Evolutionary conservation across 2,113 vertebrate genomes (phyloP), one percentile per base, ranked within the genome.

Genomic region (Saccopteryx bilineata): DNA sequence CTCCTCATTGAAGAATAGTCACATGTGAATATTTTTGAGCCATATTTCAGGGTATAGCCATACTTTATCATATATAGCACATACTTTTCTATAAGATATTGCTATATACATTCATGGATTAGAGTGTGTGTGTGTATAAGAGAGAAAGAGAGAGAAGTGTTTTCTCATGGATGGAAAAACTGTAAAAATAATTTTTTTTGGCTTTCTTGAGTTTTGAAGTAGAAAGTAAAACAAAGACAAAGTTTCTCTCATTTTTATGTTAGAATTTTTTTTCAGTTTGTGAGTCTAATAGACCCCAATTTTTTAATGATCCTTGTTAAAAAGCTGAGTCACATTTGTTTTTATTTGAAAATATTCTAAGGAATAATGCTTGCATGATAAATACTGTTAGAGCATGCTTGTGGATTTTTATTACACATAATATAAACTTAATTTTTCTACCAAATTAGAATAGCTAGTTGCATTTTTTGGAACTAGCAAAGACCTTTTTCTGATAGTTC

Each of bases 261-360:
- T 81, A 95, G 66, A 13, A 82, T 90, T 88, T 95, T 88, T 8
- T 28, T 94, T 87, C 8, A 76, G 26, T 74, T 92, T 84, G 14
- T 9, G 88, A 65, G 24, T 60, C 48, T 69, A 56, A 75, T 46
- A 89, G 74, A 89, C 5, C 2, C 19, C 68, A 60, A 50, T 72
- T 86, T 91, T 11, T 61, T 89, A 78, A 83, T 93, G 61, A 83
- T 52, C 7, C 48, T n/a, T 60, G 19, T 87, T 94, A 83, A 66
- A 93, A 91, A 87, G 50, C 79, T 74, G 56, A 91, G 52, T 81
- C 66, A 78, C 23, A 79, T 79, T 94, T 83, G 48, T 54, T 95
- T 93, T 93, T 91, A 95, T 84, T 94, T 87, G 52, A 95, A 94
- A 91, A 83, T 91, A 46, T 3, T 79, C 17, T 87, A 4, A 95